Base-by-base conservation (phyloP, 2,888 invertebrate species). In the Cantharis nigra region DNA sequence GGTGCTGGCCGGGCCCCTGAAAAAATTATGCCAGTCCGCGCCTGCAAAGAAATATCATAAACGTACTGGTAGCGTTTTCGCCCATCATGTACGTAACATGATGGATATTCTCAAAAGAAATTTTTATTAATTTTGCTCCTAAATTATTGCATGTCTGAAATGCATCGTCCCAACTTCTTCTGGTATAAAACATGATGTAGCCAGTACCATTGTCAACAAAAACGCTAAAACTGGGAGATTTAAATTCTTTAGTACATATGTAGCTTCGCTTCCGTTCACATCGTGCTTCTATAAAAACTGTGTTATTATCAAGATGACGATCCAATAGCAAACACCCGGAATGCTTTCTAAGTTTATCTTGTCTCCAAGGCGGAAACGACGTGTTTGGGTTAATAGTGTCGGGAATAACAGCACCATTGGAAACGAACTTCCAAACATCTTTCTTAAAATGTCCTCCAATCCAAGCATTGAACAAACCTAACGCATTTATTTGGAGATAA, bases 221-320 rank as follows among this genome's bases (percentile, higher is more conserved):
- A 0, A 62, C 26, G 26, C 28, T 69, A 3, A 9, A 67, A 13
- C 26, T 63, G 13, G 67, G 9, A 20, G 18, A 9, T n/a, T n/a
- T 49, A n/a, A n/a, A 9, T 49, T 71, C 18, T 74, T 67, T 74
- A 13, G 65, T 90, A 80, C 91, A 91, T n/a, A 91, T 88, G 49
- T 91, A 91, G 78, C 90, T 89, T 87, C 90, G 89, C 76, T 87
- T 89, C 71, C 91, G 85, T 69, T 91, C 90, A 76, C 91, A 91
- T 0, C 89, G 82, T 0, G 89, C 88, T 79, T 91, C 90, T 64
- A 91, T 80, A 79, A 91, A 91, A 0, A 90, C 88, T 0, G 90
- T 89, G 0, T 87, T 80, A 11, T 88, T 87, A 5, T 30, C 14
- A 1, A 63, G 18, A 64, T 74, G 74, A 16, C 74, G 63, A 62